Conservation (phyloP, 1,140 invertebrate species). For the Drosophila pruinosa region DNA sequence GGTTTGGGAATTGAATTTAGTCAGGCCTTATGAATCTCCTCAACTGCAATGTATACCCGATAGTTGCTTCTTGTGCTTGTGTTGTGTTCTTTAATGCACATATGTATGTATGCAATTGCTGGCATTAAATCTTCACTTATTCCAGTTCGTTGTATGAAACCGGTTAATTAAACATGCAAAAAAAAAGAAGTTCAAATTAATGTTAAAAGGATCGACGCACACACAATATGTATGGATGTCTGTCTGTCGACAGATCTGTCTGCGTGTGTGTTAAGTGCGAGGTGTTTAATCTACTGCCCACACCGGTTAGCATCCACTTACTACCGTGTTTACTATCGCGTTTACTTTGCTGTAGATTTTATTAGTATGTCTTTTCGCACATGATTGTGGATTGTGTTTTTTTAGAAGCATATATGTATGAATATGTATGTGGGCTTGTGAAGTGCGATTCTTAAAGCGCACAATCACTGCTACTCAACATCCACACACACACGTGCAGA, state of each 20-base stretch:
- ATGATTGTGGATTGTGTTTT: slow-evolving; percentile 9
- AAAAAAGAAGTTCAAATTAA: slow-evolving; percentile 18
- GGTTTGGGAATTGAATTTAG: too few relatives aligned
- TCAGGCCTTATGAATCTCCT: too few relatives aligned
- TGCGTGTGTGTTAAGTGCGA: slow-evolving; percentile 16
- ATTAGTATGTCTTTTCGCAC: slow-evolving; percentile 12
- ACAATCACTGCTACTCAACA: slow-evolving; percentile 6
- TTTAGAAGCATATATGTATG: not conserved
- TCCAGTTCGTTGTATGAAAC: slow-evolving; percentile 51
- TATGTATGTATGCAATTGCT: too few relatives aligned
- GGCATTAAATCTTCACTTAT: slow-evolving; percentile 15
- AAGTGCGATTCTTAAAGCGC: slow-evolving; percentile 7
- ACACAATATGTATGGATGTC: not conserved
- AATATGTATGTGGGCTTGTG: slow-evolving; percentile 1
- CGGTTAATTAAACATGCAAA: slow-evolving; percentile 43
- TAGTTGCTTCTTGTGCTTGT: too few relatives aligned
- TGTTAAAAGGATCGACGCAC: not conserved
- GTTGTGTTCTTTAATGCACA: too few relatives aligned
- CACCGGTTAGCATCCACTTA: slow-evolving; percentile 25
- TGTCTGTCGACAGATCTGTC: not conserved
- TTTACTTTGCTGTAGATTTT: not conserved
- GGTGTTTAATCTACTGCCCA: slow-evolving; percentile 2
- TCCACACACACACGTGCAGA: not conserved
- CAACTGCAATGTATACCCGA: too few relatives aligned
- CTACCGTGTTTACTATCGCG: not conserved